Evolutionary conservation across 2,113 vertebrate genomes (phyloP), one percentile per base, ranked within the genome.

Genomic region (Tonatia bakeri): DNA sequence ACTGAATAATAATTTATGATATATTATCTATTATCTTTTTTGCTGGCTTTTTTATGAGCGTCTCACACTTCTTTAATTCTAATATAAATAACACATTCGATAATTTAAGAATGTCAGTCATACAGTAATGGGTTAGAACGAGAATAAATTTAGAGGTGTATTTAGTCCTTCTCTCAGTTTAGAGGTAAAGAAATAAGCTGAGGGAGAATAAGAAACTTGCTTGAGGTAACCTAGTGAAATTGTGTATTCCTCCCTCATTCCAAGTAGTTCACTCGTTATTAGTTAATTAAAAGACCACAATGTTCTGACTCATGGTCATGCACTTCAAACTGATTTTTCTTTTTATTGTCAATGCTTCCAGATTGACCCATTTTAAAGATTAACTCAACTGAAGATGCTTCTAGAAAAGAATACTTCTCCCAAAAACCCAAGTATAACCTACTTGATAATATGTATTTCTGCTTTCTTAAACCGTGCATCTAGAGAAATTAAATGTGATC

Each of bases 311-410:
- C 31, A 50, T 75, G 17, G 19, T 70, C 8, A 47, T 54, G 14
- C 9, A 31, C 3, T 83, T 33, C 3, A 56, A 14, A 36, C 5
- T 50, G 40, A 56, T 16, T 82, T 81, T 79, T 88, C 26, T 56
- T 4, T 59, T 64, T 40, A 64, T 77, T 14, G 54, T 70, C 28
- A 95, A 10, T 54, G 15, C 54, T 93, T 96, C n/a, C 12, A 80
- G 33, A 85, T 3, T 75, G 88, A 90, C 69, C 79, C 87, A 95
- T 90, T 95, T 84, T 69, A 75, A 90, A 91, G 45, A 95, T 90
- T 70, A 90, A 92, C 16, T 83, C 24, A 92, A 64, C 3, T 47
- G 26, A 47, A 95, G 5, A 86, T 36, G 13, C 28, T 16, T 67
- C 40, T 76, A 87, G 43, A 92, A 90, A 64, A 83, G 69, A 96